Conservation (phyloP, 2,113 vertebrate species). For the Stegostoma tigrinum region DNA sequence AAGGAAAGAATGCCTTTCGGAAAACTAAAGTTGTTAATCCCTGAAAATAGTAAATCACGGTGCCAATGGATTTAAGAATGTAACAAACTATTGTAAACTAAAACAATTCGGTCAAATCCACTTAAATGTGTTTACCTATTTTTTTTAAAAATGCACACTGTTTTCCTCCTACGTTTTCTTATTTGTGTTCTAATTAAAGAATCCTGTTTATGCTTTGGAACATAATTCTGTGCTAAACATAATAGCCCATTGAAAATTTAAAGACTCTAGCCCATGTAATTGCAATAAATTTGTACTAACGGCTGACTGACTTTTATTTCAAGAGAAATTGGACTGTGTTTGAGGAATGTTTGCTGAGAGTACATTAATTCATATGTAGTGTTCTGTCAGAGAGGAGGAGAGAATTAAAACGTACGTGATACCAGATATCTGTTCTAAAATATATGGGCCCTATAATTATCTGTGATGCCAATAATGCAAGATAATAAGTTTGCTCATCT, state of each 20-base stretch:
- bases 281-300: background rate
- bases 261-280: background rate
- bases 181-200: background rate
- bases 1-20: background rate
- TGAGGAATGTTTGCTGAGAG: background rate
- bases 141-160: background rate
- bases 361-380: background rate
- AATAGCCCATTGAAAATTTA: background rate
- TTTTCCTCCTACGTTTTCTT: background rate
- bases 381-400: background rate
- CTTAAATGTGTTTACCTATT: background rate
- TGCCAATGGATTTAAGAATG: background rate
- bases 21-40: background rate
- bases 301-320: background rate
- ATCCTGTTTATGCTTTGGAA: background rate
- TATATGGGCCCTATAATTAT: background rate
- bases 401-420: background rate
- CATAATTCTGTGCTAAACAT: background rate
- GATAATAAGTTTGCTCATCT: background rate
- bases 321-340: background rate
- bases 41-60: background rate
- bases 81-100: background rate
- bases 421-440: background rate
- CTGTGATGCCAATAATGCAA: background rate
- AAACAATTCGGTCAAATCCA: background rate